Evolutionary conservation across 2,888 invertebrate genomes (phyloP).

Genomic region (Brachylomia viminalis): DNA sequence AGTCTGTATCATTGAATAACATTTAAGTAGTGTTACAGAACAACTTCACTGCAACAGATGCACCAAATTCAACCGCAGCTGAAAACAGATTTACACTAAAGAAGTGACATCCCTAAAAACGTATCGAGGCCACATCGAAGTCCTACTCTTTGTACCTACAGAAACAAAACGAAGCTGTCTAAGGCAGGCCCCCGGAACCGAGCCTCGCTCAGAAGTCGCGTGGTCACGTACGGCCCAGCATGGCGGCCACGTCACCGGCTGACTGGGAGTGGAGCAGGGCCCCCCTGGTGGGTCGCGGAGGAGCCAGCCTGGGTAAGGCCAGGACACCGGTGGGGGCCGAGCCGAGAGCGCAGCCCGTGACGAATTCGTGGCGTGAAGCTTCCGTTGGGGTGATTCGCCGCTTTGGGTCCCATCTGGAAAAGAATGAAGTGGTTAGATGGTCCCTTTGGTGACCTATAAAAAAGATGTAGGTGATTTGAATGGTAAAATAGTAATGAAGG

Average conservation of each 20-base stretch:
- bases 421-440: not conserved
- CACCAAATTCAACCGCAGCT: constrained; percentile 3
- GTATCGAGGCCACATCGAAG: constrained; percentile 57
- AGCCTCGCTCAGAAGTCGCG: constrained; percentile 75
- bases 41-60: not conserved
- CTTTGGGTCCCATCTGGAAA: constrained; percentile 96
- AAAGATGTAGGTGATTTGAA: not conserved
- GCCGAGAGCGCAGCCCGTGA: constrained; percentile 88
- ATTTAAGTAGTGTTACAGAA: not conserved
- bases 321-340: constrained; percentile 87
- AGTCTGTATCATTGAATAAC: not conserved
- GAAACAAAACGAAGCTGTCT: constrained; percentile 48
- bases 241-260: constrained; percentile 92
- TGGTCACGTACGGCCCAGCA: constrained; percentile 92
- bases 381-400: constrained; percentile 97
- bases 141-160: constrained; percentile 50
- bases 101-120: constrained; percentile 17
- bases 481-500: not conserved
- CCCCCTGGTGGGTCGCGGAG: constrained; percentile 80
- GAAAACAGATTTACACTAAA: not conserved
- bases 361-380: constrained; percentile 96
- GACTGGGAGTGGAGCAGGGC: constrained; percentile 92
- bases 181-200: constrained; percentile 72
- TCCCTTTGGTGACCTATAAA: not conserved
- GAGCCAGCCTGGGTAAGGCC: constrained; percentile 83